Evolutionary conservation across 1,140 invertebrate species (phyloP).

Genomic region (Bombus huntii): DNA sequence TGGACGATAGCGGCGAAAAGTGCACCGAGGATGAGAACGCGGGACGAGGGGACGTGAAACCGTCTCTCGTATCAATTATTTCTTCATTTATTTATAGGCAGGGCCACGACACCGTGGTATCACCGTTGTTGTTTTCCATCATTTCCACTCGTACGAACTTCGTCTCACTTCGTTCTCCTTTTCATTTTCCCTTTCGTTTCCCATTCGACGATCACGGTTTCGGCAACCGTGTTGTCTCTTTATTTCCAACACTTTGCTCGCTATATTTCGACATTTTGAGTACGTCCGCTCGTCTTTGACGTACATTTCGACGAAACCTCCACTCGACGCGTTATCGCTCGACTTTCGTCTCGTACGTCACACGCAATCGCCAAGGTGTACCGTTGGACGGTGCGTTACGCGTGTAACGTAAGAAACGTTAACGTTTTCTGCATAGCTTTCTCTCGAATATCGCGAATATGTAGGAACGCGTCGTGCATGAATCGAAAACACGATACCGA

Average conservation of each 20-base stretch:
- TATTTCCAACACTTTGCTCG: not conserved
- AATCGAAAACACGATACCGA: not conserved
- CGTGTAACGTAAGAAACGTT: not conserved
- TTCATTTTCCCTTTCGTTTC: slow-evolving; percentile 19
- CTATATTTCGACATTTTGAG: not conserved
- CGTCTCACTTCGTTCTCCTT: not conserved
- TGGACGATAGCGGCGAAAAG: slow-evolving; percentile 68
- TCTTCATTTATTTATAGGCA: slow-evolving; percentile 77
- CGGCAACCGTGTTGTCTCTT: not conserved
- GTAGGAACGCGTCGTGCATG: not conserved
- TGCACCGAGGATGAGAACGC: slow-evolving; percentile 53
- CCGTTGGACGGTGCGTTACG: not conserved
- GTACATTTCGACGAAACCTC: not conserved
- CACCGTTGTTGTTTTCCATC: slow-evolving; percentile 76
- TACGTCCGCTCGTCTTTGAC: accelerated
- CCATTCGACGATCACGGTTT: not conserved
- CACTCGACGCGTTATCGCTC: not conserved
- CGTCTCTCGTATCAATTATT: slow-evolving; percentile 73
- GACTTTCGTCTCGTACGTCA: not conserved
- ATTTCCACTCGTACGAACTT: slow-evolving; percentile 54
- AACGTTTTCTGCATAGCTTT: not conserved
- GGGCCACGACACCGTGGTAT: slow-evolving; percentile 73
- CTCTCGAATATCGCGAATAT: not conserved
- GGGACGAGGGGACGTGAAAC: slow-evolving; percentile 42
- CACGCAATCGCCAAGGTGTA: not conserved